phyloP scores from a whole-genome alignment of 2,797 vertebrate species.

The Sarcophilus harrisii region DNA sequence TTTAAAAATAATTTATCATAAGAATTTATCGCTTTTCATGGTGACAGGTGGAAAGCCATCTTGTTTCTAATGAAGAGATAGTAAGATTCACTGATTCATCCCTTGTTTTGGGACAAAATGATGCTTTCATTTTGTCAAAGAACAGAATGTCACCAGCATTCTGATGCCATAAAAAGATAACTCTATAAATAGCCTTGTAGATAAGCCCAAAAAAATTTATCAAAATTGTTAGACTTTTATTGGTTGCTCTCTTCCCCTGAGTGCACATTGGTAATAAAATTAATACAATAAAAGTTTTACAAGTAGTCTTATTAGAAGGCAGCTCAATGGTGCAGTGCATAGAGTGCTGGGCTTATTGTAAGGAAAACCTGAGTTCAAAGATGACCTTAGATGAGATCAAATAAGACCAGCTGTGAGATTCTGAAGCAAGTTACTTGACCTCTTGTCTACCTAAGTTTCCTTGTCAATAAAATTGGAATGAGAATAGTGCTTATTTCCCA shows the following conservation, averaged over 20 bases:
- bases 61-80: neutral
- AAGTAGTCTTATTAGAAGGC: neutral
- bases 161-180: neutral
- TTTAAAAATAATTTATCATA: neutral
- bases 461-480: neutral
- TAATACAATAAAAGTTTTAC: neutral
- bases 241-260: neutral
- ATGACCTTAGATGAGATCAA: neutral
- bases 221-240: constrained; percentile 15
- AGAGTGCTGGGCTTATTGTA: neutral
- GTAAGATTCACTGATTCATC: neutral
- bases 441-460: neutral
- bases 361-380: neutral
- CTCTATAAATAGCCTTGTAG: neutral
- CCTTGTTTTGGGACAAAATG: constrained; percentile 18
- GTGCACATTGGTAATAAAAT: neutral
- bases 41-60: neutral
- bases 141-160: neutral
- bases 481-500: neutral
- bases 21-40: constrained; percentile 1
- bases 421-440: neutral
- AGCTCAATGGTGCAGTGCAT: neutral
- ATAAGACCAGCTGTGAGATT: neutral
- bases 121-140: constrained; percentile 18
- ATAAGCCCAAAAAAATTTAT: neutral